These are phyloP conservation scores for Poecilobothrus nobilitatus DNA, from an alignment of 2,888 invertebrate genomes.

Conservation along the genomic window DNA sequence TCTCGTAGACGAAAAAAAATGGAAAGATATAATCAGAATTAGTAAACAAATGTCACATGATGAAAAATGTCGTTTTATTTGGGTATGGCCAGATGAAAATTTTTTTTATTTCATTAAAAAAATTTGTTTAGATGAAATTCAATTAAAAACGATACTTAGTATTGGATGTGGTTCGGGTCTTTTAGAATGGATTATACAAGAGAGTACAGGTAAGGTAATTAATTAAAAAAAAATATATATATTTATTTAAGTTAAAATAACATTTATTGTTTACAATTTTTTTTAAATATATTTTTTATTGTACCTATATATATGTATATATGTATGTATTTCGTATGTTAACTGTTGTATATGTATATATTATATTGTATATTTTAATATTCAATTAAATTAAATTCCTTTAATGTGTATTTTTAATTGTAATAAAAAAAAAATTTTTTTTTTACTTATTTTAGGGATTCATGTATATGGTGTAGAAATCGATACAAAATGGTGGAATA, in stretches of 20 bases:
- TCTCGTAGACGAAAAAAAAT: slow-evolving; percentile 31
- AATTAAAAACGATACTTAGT: slow-evolving; percentile 53
- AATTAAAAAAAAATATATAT: slow-evolving; percentile 21
- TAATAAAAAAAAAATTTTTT: too few species aligned
- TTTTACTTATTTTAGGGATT: too few species aligned
- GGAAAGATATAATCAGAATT: slow-evolving; percentile 44
- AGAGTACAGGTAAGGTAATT: slow-evolving; percentile 50
- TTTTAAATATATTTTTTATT: background rate
- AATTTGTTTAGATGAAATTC: slow-evolving; percentile 29
- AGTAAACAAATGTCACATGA: slow-evolving; percentile 31
- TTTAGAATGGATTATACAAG: slow-evolving; percentile 68
- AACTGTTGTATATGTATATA: too few species aligned
- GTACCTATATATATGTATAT: too few species aligned
- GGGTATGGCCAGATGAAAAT: slow-evolving; percentile 58
- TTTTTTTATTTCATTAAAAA: background rate
- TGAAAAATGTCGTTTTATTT: slow-evolving; percentile 50
- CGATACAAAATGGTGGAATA: slow-evolving; percentile 73
- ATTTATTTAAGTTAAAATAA: slow-evolving; percentile 10
- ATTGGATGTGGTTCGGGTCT: slow-evolving; percentile 74
- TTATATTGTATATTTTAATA: background rate
- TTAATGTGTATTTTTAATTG: slow-evolving; percentile 23
- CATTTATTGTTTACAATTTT: background rate
- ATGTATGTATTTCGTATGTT: too few species aligned
- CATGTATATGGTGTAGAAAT: slow-evolving; percentile 62
- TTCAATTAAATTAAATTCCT: background rate